Conservation (phyloP, 2,888 invertebrate species). For the Plagodis dolabraria region DNA sequence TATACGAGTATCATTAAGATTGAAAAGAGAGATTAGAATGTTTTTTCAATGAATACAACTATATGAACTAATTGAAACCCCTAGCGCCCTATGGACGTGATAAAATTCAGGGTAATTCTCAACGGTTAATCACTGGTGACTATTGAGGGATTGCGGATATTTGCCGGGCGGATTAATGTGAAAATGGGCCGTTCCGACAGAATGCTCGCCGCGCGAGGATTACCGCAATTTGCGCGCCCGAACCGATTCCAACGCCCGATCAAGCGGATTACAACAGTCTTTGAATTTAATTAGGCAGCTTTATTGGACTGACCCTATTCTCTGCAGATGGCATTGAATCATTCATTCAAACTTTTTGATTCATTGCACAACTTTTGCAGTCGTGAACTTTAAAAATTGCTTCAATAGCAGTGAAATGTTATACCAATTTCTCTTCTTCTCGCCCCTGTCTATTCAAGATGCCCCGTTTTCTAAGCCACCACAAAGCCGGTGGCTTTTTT, state of each 20-base stretch:
- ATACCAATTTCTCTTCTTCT: conserved; percentile 16
- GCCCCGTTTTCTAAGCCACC: conserved; percentile 31
- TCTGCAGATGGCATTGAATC: conserved; percentile 13
- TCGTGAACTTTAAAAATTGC: conserved; percentile 18
- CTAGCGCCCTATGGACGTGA: conserved; percentile 32
- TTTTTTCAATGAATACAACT: not conserved
- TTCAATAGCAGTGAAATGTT: conserved; percentile 29
- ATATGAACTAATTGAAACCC: conserved; percentile 1
- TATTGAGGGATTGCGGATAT: conserved; percentile 57
- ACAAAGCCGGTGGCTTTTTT: conserved; percentile 35
- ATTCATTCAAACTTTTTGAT: conserved; percentile 12
- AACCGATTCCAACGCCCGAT: conserved; percentile 37
- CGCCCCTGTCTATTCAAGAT: conserved; percentile 38
- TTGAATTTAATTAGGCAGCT: conserved; percentile 38
- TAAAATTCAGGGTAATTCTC: conserved; percentile 46
- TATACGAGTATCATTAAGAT: not conserved
- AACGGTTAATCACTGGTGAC: conserved; percentile 60
- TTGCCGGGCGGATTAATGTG: conserved; percentile 59
- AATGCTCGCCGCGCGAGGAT: conserved; percentile 41
- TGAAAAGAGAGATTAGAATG: not conserved
- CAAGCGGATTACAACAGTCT: conserved; percentile 39
- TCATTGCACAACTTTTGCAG: conserved; percentile 1
- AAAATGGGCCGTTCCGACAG: conserved; percentile 47
- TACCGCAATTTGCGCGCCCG: conserved; percentile 57
- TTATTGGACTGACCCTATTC: conserved; percentile 21